Evolutionary conservation across 1,140 invertebrate genomes (phyloP).

Genomic region (Rhynchophorus ferrugineus): DNA sequence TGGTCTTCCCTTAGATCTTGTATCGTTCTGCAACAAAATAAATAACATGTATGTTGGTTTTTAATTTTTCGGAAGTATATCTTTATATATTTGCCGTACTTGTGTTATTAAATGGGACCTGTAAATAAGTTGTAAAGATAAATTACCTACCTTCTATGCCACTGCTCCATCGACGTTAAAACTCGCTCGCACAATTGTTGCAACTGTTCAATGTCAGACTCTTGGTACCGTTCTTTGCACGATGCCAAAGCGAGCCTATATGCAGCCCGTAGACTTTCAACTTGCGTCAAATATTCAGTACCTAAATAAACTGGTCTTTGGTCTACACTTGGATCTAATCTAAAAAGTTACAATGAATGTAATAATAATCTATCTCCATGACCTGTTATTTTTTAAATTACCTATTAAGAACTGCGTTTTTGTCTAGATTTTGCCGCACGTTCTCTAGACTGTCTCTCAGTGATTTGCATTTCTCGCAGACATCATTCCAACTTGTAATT

Average conservation of each 20-base stretch:
- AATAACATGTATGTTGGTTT: too few species aligned
- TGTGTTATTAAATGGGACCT: too few species aligned
- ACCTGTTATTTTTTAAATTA: slow-evolving; percentile 9
- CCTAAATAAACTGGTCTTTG: slow-evolving; percentile 46
- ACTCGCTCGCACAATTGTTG: slow-evolving; percentile 80
- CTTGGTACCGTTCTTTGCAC: slow-evolving; percentile 68
- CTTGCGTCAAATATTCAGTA: slow-evolving; percentile 67
- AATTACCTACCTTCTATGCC: slow-evolving; percentile 52
- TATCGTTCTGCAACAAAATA: slow-evolving; percentile 50
- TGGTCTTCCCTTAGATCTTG: slow-evolving; percentile 80
- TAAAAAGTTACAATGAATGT: slow-evolving; percentile 9
- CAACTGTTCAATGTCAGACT: slow-evolving; percentile 79
- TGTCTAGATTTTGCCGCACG: slow-evolving; percentile 16
- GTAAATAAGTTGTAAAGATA: not conserved
- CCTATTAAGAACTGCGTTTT: slow-evolving; percentile 20
- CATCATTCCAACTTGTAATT: slow-evolving; percentile 38
- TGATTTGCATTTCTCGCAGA: slow-evolving; percentile 41
- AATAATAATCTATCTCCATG: not conserved
- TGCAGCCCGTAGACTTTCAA: slow-evolving; percentile 62
- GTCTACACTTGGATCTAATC: slow-evolving; percentile 28
- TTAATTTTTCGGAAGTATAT: too few species aligned
- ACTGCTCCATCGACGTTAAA: slow-evolving; percentile 78
- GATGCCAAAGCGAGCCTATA: slow-evolving; percentile 58
- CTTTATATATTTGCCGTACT: too few species aligned
- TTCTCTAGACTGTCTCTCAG: slow-evolving; percentile 26